phyloP scores from a whole-genome alignment of 2,797 vertebrate genomes.

The Avahi laniger region DNA sequence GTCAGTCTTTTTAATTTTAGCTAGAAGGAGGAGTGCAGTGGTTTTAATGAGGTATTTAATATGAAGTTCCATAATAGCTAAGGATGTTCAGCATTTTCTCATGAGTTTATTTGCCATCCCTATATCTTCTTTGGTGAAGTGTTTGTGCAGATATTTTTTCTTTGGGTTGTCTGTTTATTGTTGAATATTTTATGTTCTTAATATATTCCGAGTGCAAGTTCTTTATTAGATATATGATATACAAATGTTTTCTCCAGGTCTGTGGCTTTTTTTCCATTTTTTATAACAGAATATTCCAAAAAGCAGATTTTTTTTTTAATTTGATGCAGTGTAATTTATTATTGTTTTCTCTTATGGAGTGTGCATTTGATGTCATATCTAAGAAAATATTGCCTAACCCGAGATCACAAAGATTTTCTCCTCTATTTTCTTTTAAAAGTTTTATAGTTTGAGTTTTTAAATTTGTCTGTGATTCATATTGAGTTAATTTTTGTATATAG shows the following conservation, averaged over 20 bases:
- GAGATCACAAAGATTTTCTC: neutral
- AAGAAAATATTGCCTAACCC: neutral
- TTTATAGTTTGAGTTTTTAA: neutral
- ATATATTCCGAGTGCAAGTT: neutral
- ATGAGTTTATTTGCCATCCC: neutral
- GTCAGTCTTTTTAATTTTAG: neutral
- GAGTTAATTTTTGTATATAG: neutral
- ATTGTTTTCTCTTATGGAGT: neutral
- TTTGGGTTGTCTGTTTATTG: neutral
- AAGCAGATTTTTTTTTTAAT: neutral
- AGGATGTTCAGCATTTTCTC: neutral
- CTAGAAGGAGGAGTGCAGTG: neutral
- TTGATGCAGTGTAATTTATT: neutral
- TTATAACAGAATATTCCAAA: neutral
- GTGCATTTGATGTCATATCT: neutral
- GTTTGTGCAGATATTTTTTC: neutral
- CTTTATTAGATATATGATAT: neutral
- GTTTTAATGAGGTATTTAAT: neutral
- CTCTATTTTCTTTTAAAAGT: neutral
- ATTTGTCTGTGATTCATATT: neutral
- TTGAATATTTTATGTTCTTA: neutral
- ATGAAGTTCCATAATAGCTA: neutral
- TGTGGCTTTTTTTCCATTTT: neutral
- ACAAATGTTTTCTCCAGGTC: neutral
- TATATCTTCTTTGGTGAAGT: neutral